Base-by-base conservation (phyloP, 1,140 invertebrate genomes). In the Arion vulgaris region DNA sequence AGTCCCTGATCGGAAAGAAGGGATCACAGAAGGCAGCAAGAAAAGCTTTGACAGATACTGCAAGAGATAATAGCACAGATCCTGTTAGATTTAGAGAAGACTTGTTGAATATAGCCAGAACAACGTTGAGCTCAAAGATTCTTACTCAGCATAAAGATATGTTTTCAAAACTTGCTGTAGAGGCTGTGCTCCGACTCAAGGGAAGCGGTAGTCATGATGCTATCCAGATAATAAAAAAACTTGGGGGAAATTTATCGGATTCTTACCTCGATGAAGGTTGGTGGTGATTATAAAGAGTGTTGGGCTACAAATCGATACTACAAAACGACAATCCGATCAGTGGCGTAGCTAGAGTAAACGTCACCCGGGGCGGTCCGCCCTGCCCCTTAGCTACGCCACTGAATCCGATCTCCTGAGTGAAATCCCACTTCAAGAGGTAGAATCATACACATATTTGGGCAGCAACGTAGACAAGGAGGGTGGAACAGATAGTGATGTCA, bases 101-200 rank as follows among this genome's bases (percentile, higher is more conserved):
- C 93, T 93, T 99, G 51, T 92, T 99, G 91, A 99, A 99, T 90
- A 99, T 99, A 92, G 98, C 99, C 28, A 94, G 97, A 68, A 99
- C 99, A 45, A 99, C 99, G 62, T 93, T 99, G 0, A 99, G 98
- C 89, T 99, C 98, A 0, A 99, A 99, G 93, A 99, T 99, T 92
- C 93, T 99, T 0, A 96, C 96, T 72, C 98, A 99, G 89, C 97
- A 99, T 90, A 99, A 99, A 93, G 98, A 99, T 88, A 95, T 98
- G 89, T 99, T 99, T 91, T 94, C 98, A 81, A 96, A 97, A 84
- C 94, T 99, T 71, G 97, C 98, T 75, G 98, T 99, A 0, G 96
- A 99, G 93, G 98, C 98, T 80, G 96, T 99, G 23, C 91, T 99
- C 4, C 94, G 98, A 89, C 93, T 99, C 7, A 99, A 99, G 93